phyloP scores from a whole-genome alignment of 2,888 invertebrate species.

The Oegoconia quadripuncta region DNA sequence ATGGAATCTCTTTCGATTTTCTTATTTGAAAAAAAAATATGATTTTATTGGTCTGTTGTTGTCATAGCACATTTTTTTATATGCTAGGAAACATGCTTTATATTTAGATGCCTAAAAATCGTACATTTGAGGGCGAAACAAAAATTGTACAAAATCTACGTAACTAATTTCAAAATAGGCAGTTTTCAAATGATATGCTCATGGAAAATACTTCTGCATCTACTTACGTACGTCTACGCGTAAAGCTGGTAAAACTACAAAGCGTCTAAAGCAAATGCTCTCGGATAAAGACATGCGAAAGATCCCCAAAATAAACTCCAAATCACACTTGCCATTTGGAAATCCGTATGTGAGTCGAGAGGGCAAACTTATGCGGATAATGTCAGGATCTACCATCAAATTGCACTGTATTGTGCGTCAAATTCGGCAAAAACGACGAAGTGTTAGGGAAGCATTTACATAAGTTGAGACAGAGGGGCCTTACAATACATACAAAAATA shows the following conservation, averaged over 20 bases:
- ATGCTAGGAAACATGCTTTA: too few species aligned
- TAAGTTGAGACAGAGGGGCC: slow-evolving; percentile 76
- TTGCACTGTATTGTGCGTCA: slow-evolving; percentile 72
- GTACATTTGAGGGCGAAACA: too few species aligned
- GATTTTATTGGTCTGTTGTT: too few species aligned
- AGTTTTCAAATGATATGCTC: too few species aligned
- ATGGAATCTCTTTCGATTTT: slow-evolving; percentile 10
- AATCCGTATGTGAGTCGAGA: slow-evolving; percentile 41
- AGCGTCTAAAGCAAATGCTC: not conserved
- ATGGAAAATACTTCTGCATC: too few species aligned
- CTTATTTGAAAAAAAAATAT: not conserved
- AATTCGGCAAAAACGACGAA: slow-evolving; percentile 73
- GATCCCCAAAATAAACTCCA: slow-evolving; percentile 49
- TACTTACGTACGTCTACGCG: too few species aligned
- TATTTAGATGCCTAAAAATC: too few species aligned
- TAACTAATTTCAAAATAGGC: too few species aligned
- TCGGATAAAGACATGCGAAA: slow-evolving; percentile 22
- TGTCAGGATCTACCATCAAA: slow-evolving; percentile 65
- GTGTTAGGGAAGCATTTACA: slow-evolving; percentile 75
- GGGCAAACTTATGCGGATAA: slow-evolving; percentile 56
- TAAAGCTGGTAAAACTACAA: not conserved
- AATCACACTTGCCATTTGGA: slow-evolving; percentile 58
- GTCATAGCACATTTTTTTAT: too few species aligned
- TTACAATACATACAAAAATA: slow-evolving; percentile 65
- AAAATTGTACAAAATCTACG: too few species aligned